phyloP scores from a whole-genome alignment of 2,888 invertebrate species.

The Coleophora flavipennella region DNA sequence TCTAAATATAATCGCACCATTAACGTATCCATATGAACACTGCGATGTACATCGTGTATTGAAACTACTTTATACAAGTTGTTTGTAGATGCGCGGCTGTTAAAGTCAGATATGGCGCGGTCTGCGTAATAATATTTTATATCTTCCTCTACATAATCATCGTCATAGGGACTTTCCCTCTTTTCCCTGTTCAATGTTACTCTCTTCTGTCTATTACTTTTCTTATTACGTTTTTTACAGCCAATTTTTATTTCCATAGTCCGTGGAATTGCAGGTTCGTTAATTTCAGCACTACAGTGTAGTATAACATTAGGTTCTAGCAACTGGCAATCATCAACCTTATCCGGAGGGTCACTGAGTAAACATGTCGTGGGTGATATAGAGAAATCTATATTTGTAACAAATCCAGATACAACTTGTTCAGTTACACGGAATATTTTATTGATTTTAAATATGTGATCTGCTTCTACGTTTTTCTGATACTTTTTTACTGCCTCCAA shows the following conservation, averaged over 20 bases:
- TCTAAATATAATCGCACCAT: constrained; percentile 49
- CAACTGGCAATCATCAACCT: constrained; percentile 20
- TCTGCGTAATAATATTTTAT: constrained; percentile 42
- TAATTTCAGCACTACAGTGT: constrained; percentile 21
- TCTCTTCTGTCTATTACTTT: constrained; percentile 1
- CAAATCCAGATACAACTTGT: constrained; percentile 67
- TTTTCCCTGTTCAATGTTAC: constrained; percentile 17
- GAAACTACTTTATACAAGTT: constrained; percentile 46
- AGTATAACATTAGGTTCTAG: constrained; percentile 18
- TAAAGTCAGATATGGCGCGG: constrained; percentile 35
- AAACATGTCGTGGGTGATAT: constrained; percentile 27
- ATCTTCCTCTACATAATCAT: constrained; percentile 45
- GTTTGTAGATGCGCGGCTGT: constrained; percentile 29
- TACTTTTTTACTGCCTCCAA: constrained; percentile 20
- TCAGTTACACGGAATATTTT: constrained; percentile 48
- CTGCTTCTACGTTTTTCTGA: constrained; percentile 24
- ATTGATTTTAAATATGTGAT: constrained; percentile 31
- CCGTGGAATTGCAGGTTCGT: constrained; percentile 10
- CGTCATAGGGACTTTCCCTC: constrained; percentile 22
- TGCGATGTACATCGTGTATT: constrained; percentile 34
- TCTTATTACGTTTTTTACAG: constrained; percentile 11
- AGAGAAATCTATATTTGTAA: constrained; percentile 38
- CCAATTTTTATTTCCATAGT: constrained; percentile 16
- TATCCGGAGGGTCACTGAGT: constrained; percentile 10
- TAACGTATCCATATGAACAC: constrained; percentile 33